Evolutionary conservation across 2,797 vertebrate species (phyloP).

Genomic region (Periparus ater): DNA sequence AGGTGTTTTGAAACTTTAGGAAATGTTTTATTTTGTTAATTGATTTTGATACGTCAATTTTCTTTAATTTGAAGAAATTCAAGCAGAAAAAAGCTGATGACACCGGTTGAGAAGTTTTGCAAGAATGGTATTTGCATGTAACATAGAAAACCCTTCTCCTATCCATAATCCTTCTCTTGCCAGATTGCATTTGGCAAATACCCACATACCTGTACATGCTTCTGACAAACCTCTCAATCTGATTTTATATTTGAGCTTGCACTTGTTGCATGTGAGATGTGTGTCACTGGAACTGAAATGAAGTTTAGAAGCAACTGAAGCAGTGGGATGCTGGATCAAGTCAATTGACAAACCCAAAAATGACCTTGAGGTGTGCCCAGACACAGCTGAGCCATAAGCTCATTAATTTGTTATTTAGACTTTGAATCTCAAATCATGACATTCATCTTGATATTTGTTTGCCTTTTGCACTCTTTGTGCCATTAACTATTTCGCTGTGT

Average conservation of each 20-base stretch:
- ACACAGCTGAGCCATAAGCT: neutral
- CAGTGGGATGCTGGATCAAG: neutral
- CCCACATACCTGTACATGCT: accelerated
- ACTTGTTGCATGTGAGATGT: neutral
- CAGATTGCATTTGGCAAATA: neutral
- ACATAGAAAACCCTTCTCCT: neutral
- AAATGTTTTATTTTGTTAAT: neutral
- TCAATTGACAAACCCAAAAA: neutral
- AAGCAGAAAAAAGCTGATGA: neutral
- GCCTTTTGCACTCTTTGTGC: neutral
- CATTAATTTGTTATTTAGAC: neutral
- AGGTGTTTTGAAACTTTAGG: neutral
- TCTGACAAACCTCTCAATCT: neutral
- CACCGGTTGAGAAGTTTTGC: neutral
- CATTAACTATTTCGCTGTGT: neutral
- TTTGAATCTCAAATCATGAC: neutral
- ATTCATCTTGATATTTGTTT: neutral
- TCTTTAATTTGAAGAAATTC: neutral
- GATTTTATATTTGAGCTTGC: neutral
- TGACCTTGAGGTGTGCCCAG: neutral
- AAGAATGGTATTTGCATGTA: neutral
- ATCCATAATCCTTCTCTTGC: neutral
- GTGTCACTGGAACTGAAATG: neutral
- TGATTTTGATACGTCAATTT: neutral
- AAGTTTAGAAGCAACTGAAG: neutral